Evolutionary conservation across 2,888 invertebrate genomes (phyloP).

Genomic region (Allolobophora icterica): DNA sequence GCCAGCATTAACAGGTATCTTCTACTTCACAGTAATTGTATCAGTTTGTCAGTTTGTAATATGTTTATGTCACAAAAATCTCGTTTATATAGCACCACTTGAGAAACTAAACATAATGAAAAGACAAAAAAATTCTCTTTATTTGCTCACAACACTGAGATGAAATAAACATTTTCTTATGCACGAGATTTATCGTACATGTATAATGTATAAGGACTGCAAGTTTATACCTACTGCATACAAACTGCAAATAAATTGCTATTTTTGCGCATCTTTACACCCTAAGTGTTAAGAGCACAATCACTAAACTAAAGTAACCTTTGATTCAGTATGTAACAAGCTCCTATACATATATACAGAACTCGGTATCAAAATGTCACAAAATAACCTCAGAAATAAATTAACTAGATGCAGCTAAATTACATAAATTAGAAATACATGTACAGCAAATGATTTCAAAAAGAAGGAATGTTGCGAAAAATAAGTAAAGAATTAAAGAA

Average conservation of each 20-base stretch:
- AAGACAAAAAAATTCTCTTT: too few species aligned
- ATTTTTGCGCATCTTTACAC: too few species aligned
- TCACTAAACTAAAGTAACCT: background rate
- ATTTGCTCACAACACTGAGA: too few species aligned
- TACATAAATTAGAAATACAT: background rate
- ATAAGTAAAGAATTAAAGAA: too few species aligned
- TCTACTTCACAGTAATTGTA: too few species aligned
- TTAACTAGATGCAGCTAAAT: background rate
- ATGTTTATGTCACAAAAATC: too few species aligned
- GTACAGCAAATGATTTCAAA: background rate
- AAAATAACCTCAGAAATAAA: background rate
- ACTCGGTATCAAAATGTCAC: background rate
- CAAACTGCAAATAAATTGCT: too few species aligned
- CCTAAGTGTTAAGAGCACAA: too few species aligned
- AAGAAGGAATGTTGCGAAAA: background rate
- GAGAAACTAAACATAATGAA: too few species aligned
- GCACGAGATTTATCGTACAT: background rate
- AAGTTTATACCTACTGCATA: background rate
- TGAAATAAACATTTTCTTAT: background rate
- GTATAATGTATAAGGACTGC: background rate
- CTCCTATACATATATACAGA: background rate
- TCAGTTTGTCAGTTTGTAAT: too few species aligned
- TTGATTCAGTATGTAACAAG: background rate
- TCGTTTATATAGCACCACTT: too few species aligned
- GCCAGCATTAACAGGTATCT: too few species aligned